Percentiles rank a stretch among this genome's conserved stretches.
Evolutionary conservation across 2,113 vertebrate genomes (phyloP).

Genomic region (Emydocephalus ijimae): DNA sequence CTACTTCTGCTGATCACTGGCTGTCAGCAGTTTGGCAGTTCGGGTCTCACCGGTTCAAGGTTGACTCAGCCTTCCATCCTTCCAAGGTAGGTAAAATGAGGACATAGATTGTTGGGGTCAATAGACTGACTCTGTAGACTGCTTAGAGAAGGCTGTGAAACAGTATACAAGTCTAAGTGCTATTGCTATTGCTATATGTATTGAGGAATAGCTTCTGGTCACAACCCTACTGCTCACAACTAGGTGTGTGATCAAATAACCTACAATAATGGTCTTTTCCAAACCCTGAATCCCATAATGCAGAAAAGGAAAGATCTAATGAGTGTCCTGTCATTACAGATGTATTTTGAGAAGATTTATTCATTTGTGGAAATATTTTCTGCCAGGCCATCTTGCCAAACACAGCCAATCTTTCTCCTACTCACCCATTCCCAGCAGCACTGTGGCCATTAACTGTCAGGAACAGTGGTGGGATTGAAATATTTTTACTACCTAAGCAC

Average conservation of each 20-base stretch:
- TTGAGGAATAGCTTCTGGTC: neutral
- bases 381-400: neutral
- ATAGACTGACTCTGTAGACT: no score
- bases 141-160: no score
- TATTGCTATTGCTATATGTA: neutral
- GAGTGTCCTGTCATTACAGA: neutral
- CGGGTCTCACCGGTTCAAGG: no score
- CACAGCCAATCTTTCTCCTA: neutral
- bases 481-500: constrained; percentile 26
- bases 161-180: no score
- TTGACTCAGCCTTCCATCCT: no score
- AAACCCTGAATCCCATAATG: neutral
- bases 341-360: neutral
- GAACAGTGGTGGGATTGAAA: neutral
- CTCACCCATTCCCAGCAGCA: neutral
- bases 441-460: neutral
- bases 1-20: no score
- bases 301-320: neutral
- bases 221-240: neutral
- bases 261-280: neutral
- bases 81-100: no score
- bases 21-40: no score
- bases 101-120: no score
- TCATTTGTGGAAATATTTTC: neutral
- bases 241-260: neutral